These are phyloP conservation scores for human (Homo sapiens) DNA, from an alignment of 2,113 vertebrate species.

Conservation along the genomic window GRCh38 chr11:115124001-115124500, in stretches of 20 bases:
- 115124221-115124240: constrained; percentile 55
- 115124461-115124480: constrained; percentile 66
- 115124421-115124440: constrained; percentile 62
- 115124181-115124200: constrained; percentile 49
- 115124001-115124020: neutral
- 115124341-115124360: constrained; percentile 32
- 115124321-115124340: neutral
- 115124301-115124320: neutral
- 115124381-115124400: constrained; percentile 42
- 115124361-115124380: neutral
- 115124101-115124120: neutral
- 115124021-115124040: neutral
- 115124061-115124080: neutral
- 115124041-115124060: neutral
- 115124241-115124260: neutral
- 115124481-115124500: constrained; percentile 61
- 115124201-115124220: constrained; percentile 39
- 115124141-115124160: constrained; percentile 28
- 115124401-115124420: neutral
- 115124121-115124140: neutral
- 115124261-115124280: neutral
- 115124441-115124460: constrained; percentile 55
- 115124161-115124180: neutral
- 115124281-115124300: neutral
- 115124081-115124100: neutral